phyloP scores from a whole-genome alignment of 92 coral and sea anemone species.

The Phenganax subtilis region DNA sequence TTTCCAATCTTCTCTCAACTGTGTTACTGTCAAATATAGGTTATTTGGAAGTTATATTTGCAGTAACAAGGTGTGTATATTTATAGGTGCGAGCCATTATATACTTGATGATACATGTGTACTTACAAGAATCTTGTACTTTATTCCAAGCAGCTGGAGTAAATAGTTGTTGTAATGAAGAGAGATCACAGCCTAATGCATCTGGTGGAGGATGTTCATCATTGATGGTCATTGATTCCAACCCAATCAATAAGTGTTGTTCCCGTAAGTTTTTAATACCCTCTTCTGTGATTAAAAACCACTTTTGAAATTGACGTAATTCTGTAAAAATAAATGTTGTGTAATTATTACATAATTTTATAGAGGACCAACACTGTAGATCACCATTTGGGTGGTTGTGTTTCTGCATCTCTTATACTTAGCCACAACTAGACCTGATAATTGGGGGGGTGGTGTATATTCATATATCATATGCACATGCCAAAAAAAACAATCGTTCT shows the following conservation, averaged over 20 bases:
- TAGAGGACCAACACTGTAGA: background rate
- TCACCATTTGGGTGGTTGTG: background rate
- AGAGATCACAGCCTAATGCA: slow-evolving; percentile 11
- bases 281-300: background rate
- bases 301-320: background rate
- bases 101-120: background rate
- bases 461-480: no score
- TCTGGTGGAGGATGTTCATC: slow-evolving; percentile 9
- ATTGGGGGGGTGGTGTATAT: no score
- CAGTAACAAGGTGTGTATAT: background rate
- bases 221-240: background rate
- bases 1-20: slow-evolving; percentile 13
- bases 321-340: slow-evolving; percentile 1
- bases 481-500: no score
- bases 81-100: background rate
- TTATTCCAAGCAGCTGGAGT: slow-evolving; percentile 6
- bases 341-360: background rate
- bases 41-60: background rate
- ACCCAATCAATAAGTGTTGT: slow-evolving; percentile 1
- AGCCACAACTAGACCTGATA: no score
- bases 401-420: background rate
- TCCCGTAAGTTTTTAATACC: background rate
- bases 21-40: background rate
- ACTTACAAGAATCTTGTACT: background rate
- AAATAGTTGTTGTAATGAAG: background rate